These are phyloP conservation scores for Gnatocerus cornutus DNA, from an alignment of 2,888 invertebrate genomes.

Conservation along the genomic window DNA sequence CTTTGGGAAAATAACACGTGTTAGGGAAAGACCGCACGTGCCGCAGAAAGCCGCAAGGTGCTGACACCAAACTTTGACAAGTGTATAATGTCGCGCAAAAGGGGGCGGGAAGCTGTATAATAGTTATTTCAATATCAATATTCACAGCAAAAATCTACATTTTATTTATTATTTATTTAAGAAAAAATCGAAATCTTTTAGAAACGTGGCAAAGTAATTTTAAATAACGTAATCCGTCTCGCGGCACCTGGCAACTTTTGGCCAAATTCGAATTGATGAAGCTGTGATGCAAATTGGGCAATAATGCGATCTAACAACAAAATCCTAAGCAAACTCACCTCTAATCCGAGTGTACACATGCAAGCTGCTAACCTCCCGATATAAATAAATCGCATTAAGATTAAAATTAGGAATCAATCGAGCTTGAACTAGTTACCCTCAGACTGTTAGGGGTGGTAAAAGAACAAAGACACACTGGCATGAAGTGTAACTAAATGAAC, in stretches of 20 bases:
- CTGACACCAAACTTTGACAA: constrained; percentile 46
- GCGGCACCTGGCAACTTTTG: too few relatives aligned
- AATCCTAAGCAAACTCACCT: constrained; percentile 54
- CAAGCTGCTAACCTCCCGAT: constrained; percentile 47
- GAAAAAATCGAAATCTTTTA: too few relatives aligned
- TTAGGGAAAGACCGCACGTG: constrained; percentile 69
- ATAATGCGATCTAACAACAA: constrained; percentile 47
- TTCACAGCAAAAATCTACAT: too few relatives aligned
- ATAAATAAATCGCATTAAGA: constrained; percentile 66
- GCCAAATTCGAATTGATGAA: constrained; percentile 51
- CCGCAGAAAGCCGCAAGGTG: constrained; percentile 62
- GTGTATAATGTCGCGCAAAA: constrained; percentile 20
- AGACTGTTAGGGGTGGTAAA: constrained; percentile 42
- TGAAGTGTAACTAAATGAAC: constrained; percentile 68
- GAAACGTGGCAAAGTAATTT: too few relatives aligned
- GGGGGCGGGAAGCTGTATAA: too few relatives aligned
- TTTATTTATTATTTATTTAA: too few relatives aligned
- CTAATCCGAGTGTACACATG: constrained; percentile 53
- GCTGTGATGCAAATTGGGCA: constrained; percentile 52
- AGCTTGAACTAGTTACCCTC: constrained; percentile 58
- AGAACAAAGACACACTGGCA: constrained; percentile 49
- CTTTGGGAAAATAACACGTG: constrained; percentile 69
- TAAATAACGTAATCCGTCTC: too few relatives aligned
- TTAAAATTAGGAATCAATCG: constrained; percentile 67
- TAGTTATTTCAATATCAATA: too few relatives aligned